Evolutionary conservation across 2,113 vertebrate species (phyloP).

Genomic region (Sprattus sprattus): DNA sequence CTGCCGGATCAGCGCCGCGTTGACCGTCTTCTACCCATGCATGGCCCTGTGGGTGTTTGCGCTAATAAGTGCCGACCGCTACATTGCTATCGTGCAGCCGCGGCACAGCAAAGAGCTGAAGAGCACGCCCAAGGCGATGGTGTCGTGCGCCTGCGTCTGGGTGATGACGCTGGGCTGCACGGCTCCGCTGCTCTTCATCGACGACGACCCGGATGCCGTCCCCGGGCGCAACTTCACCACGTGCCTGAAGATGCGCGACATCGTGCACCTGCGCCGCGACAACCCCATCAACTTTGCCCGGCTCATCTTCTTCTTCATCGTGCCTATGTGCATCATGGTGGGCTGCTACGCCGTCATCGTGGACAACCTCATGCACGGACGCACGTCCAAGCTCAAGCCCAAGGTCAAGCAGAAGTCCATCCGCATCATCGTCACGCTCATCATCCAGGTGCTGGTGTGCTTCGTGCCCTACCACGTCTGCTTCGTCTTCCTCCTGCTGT

Average conservation of each 20-base stretch:
- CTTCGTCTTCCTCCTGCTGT: conserved; percentile 78
- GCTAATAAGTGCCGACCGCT: conserved; percentile 91
- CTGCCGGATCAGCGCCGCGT: conserved; percentile 80
- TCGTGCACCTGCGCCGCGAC: conserved; percentile 78
- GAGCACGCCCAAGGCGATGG: conserved; percentile 83
- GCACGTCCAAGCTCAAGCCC: conserved; percentile 89
- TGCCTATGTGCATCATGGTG: conserved; percentile 88
- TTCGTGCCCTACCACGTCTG: conserved; percentile 92
- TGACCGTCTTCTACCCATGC: conserved; percentile 90
- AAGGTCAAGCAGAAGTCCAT: conserved; percentile 95
- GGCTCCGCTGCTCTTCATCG: conserved; percentile 76
- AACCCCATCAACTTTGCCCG: conserved; percentile 81
- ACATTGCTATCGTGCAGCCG: conserved; percentile 93
- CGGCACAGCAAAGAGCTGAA: conserved; percentile 87
- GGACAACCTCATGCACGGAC: conserved; percentile 83
- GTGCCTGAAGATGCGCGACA: conserved; percentile 87
- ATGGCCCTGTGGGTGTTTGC: conserved; percentile 92
- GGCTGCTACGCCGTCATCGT: conserved; percentile 87
- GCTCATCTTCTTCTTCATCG: conserved; percentile 86
- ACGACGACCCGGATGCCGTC: conserved; percentile 75
- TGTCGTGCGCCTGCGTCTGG: conserved; percentile 82
- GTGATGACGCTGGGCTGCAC: conserved; percentile 83
- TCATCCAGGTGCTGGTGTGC: conserved; percentile 86
- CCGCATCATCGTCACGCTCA: conserved; percentile 87
- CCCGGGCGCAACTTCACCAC: conserved; percentile 75